Base-by-base conservation (phyloP, 2,888 invertebrate genomes). In the Neoitamus cyanurus region DNA sequence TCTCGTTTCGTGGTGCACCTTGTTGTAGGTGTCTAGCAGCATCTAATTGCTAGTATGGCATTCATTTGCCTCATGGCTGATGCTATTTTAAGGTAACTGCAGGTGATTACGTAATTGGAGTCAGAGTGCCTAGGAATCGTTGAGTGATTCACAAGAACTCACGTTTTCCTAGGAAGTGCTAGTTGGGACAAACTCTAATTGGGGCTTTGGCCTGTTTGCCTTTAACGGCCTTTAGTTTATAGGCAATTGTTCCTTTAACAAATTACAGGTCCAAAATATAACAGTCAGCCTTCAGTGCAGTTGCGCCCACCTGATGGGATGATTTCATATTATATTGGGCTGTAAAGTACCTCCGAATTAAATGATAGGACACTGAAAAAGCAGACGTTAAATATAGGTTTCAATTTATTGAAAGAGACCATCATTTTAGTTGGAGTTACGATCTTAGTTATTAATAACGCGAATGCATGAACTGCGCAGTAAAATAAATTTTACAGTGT, bases 1-100 rank as follows among this genome's bases (percentile, higher is more conserved):
- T 48, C 48, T 78, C 25, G 78, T 78, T 30, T 78, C 25, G 78
- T 48, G 28, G 70, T 15, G 15, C 46, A 15, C 48, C 31, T 48
- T 78, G 28, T 28, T 78, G 20, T 46, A 78, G 58, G 58, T 58
- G 31, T 42, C 78, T 58, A 34, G 28, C 58, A 9, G 48, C 28
- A 30, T 28, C 25, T 78, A 78, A 78, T 78, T 78, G 78, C 78
- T 48, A 78, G 78, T 78, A 31, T 78, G 78, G 58, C 46, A 28
- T 30, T 48, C 78, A 78, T 48, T 48, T n/a, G 31, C 30, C 37
- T 73, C 36, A 20, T 58, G 48, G 78, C 42, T 78, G 78, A 78
- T 78, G 78, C 78, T 78, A 58, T 78, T 78, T 78, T 78, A 31
- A 48, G 78, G 42, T 48, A 48, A 58, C 28, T n/a, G 15, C n/a